Conservation (phyloP, 2,888 invertebrate species). For the Reticulitermes lucifugus region DNA sequence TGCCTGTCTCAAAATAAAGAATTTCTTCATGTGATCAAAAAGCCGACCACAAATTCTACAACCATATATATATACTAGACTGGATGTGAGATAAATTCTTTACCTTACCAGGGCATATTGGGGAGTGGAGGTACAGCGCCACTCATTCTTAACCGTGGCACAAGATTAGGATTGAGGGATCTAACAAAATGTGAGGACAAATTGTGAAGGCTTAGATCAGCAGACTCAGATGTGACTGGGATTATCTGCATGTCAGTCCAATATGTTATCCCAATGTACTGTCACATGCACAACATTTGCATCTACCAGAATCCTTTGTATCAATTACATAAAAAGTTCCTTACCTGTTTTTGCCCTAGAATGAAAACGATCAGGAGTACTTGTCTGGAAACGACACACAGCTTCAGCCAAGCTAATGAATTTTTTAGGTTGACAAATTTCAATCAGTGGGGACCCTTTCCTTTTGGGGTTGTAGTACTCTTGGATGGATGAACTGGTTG, state of each 20-base stretch:
- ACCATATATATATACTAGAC: no score
- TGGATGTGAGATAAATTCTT: no score
- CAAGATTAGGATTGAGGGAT: no score
- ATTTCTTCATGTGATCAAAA: no score
- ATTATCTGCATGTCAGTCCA: not conserved
- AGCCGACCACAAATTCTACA: no score
- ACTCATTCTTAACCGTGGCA: no score
- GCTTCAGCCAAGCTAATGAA: slow-evolving; percentile 23
- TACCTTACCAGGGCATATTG: no score
- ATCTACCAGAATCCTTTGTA: not conserved
- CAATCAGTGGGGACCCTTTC: not conserved
- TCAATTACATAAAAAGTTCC: not conserved
- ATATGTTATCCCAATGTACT: not conserved
- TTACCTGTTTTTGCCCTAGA: not conserved
- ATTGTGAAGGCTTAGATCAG: not conserved
- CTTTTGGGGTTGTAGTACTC: not conserved
- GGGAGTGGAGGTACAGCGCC: no score
- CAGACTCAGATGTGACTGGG: not conserved
- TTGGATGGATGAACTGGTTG: not conserved
- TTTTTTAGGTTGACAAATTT: not conserved
- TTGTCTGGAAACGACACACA: not conserved
- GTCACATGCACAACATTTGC: not conserved
- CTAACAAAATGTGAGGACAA: no score
- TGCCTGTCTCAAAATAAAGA: no score
- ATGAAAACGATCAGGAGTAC: not conserved